These are phyloP conservation scores for Okapia johnstoni DNA, from an alignment of 2,113 vertebrate species.

Conservation along the genomic window DNA sequence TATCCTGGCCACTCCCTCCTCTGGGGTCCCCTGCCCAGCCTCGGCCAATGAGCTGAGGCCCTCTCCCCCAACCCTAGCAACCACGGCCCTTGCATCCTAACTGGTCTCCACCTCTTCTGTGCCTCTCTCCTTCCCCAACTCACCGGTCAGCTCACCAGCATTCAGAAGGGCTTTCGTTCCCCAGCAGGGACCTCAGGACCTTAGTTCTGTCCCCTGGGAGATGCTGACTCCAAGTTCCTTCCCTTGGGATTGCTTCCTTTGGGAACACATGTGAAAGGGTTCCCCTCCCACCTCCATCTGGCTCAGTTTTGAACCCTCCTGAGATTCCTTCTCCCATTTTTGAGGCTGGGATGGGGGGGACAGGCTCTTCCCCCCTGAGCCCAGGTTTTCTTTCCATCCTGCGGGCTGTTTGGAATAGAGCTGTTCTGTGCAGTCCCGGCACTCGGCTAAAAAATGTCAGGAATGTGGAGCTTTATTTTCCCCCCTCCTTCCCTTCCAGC, in stretches of 20 bases:
- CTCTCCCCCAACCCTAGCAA: not conserved
- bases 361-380: not conserved
- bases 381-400: constrained; percentile 47
- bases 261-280: not conserved
- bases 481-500: constrained; percentile 57
- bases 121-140: not conserved
- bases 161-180: not conserved
- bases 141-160: not conserved
- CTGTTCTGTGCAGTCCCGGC: constrained; percentile 62
- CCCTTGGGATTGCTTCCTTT: constrained; percentile 45
- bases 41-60: not conserved
- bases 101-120: not conserved
- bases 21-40: not conserved
- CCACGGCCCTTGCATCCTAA: not conserved
- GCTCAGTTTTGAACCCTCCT: not conserved
- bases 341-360: not conserved
- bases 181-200: not conserved
- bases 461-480: constrained; percentile 76
- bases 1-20: not conserved
- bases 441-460: constrained; percentile 78
- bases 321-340: not conserved
- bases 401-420: constrained; percentile 58
- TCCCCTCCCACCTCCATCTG: not conserved
- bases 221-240: constrained; percentile 14
- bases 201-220: not conserved